These are phyloP conservation scores for Nomada lathburiana DNA, from an alignment of 2,888 invertebrate genomes.

Conservation along the genomic window DNA sequence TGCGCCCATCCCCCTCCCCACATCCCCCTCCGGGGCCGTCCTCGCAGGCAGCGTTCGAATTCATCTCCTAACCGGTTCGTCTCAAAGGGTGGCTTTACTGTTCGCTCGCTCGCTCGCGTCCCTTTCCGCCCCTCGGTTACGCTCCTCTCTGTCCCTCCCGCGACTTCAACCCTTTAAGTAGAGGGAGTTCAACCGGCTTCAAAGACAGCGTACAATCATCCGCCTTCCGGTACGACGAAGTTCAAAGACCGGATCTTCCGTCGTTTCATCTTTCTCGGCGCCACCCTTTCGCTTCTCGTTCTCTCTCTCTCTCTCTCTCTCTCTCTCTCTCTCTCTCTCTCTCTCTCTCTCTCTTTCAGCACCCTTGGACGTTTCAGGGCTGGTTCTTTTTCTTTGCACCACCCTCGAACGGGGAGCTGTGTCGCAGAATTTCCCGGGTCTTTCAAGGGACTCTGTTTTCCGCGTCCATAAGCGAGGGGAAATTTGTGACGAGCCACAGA, in stretches of 20 bases:
- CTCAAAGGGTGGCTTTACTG: constrained; percentile 73
- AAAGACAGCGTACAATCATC: constrained; percentile 71
- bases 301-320: constrained; percentile 37
- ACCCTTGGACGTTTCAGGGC: background rate
- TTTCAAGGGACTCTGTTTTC: constrained; percentile 25
- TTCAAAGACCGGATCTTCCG: constrained; percentile 65
- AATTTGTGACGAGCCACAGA: constrained; percentile 12
- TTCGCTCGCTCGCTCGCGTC: constrained; percentile 66
- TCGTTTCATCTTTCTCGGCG: constrained; percentile 30
- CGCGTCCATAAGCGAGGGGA: constrained; percentile 2
- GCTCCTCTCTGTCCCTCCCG: constrained; percentile 18
- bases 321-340: constrained; percentile 27
- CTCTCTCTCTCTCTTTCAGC: constrained; percentile 18
- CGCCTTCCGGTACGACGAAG: constrained; percentile 64
- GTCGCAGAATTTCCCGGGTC: constrained; percentile 26
- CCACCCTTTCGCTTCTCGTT: background rate
- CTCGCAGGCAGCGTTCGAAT: constrained; percentile 67
- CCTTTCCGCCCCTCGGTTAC: constrained; percentile 43
- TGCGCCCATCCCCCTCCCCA: constrained; percentile 23
- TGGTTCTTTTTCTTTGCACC: constrained; percentile 3
- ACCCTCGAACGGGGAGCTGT: background rate
- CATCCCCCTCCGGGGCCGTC: constrained; percentile 36
- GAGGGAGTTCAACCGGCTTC: constrained; percentile 67
- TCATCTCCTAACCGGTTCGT: constrained; percentile 75
- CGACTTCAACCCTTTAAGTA: constrained; percentile 56